phyloP scores from a whole-genome alignment of 2,797 vertebrate genomes.

The Channa striata region DNA sequence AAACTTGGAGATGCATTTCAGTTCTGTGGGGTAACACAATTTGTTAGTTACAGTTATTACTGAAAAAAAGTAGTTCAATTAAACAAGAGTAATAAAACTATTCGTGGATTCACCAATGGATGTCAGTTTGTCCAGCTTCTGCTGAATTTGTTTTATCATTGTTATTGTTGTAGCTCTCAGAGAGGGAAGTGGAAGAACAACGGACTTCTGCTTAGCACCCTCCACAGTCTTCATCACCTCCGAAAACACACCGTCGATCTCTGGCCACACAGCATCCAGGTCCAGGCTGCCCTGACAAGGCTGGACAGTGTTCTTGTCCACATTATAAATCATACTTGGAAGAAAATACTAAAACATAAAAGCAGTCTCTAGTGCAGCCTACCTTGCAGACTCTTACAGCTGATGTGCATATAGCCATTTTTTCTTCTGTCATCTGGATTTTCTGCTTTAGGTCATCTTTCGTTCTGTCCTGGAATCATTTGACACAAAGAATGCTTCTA shows the following conservation, averaged over 20 bases:
- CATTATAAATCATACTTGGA: too few species aligned
- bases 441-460: slow-evolving; percentile 47
- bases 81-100: background rate
- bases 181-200: slow-evolving; percentile 53
- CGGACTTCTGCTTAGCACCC: slow-evolving; percentile 44
- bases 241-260: slow-evolving; percentile 56
- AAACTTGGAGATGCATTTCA: slow-evolving; percentile 66
- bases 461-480: slow-evolving; percentile 29
- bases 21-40: slow-evolving; percentile 58
- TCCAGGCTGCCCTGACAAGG: slow-evolving; percentile 46
- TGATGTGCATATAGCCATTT: slow-evolving; percentile 40
- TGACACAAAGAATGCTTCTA: too few species aligned
- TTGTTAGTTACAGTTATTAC: background rate
- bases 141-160: slow-evolving; percentile 58
- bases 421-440: slow-evolving; percentile 39
- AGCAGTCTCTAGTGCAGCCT: background rate
- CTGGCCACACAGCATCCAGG: slow-evolving; percentile 54
- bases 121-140: slow-evolving; percentile 64
- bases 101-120: slow-evolving; percentile 54
- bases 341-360: slow-evolving; percentile 2
- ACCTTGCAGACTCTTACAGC: slow-evolving; percentile 46
- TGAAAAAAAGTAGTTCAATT: background rate
- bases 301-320: too few species aligned
- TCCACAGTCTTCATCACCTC: slow-evolving; percentile 45
- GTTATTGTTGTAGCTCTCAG: slow-evolving; percentile 4